These are phyloP conservation scores for Amiota mariae DNA, from an alignment of 2,888 invertebrate species.

Conservation along the genomic window DNA sequence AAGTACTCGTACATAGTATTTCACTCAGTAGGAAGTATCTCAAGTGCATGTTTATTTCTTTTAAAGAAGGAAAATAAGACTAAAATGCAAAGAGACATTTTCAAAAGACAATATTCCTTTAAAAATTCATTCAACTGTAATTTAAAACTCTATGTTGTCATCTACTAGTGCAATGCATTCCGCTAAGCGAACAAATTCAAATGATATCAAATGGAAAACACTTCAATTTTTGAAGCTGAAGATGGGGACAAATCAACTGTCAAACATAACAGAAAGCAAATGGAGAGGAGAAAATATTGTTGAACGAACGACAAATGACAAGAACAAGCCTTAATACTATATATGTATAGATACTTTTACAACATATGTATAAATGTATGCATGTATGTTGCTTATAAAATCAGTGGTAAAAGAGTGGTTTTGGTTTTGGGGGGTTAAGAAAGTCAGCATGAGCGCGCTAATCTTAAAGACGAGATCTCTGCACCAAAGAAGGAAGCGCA, in stretches of 20 bases:
- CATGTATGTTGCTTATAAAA: background rate
- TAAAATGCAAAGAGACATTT: background rate
- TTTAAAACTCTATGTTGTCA: constrained; percentile 13
- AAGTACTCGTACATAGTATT: no score
- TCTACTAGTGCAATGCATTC: background rate
- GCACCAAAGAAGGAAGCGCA: constrained; percentile 34
- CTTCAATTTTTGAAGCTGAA: background rate
- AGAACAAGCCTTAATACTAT: constrained; percentile 7
- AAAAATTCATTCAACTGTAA: constrained; percentile 23
- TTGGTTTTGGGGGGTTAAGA: constrained; percentile 16
- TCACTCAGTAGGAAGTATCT: no score
- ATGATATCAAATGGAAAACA: background rate
- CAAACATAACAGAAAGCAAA: background rate
- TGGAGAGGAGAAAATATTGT: no score
- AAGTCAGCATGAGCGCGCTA: constrained; percentile 11
- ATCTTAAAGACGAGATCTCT: constrained; percentile 22
- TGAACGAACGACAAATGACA: background rate
- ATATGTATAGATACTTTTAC: constrained; percentile 21
- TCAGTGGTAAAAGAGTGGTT: background rate
- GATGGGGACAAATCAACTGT: constrained; percentile 12
- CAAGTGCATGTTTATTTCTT: no score
- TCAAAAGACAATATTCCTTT: background rate
- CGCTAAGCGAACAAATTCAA: constrained; percentile 10
- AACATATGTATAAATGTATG: constrained; percentile 26
- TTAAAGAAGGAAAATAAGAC: background rate